Evolutionary conservation across 2,113 vertebrate genomes (phyloP), one percentile per base, ranked within the genome.

Genomic region (Gymnorhina tibicen): DNA sequence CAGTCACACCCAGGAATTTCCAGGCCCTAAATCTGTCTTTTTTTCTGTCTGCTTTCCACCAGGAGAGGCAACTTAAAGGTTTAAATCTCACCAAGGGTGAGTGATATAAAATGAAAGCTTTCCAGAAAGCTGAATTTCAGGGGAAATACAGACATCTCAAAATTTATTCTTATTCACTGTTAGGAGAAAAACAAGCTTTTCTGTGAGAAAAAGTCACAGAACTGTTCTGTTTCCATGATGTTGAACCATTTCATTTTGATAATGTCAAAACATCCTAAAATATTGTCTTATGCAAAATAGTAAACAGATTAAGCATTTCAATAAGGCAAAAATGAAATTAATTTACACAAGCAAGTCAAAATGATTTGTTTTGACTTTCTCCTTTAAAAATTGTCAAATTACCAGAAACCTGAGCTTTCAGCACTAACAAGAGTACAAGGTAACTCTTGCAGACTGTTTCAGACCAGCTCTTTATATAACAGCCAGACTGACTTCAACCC

Each of bases 191-290:
- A 9, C 7, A 72, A 83, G 21, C 6, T 75, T 53, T 75, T 85
- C 47, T 1, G 0, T 15, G 18, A 87, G n/a, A 72, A 10, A 76
- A 49, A 70, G 68, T 60, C 37, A 84, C 7, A 37, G 35, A 72
- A 49, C 6, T 58, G 0, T 60, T 80, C 63, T 87, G 32, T 72
- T 96, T 87, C 69, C 23, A 21, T 59, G 26, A 78, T 20, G 6
- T 21, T 59, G 56, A 92, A 30, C 33, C 39, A 62, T 42, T 87
- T 82, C 28, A 62, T 82, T 89, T 62, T 16, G 20, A 11, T 78
- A 47, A 53, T 46, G 62, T 95, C 87, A 94, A 92, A 95, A 84
- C 77, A 91, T 47, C 23, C 47, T 47, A 47, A 95, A 95, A 78
- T 53, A 73, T 17, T 92, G 32, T 63, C 22, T 53, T 41, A 75